These are phyloP conservation scores for Hydraecia micacea DNA, from an alignment of 2,888 invertebrate genomes.

Conservation along the genomic window DNA sequence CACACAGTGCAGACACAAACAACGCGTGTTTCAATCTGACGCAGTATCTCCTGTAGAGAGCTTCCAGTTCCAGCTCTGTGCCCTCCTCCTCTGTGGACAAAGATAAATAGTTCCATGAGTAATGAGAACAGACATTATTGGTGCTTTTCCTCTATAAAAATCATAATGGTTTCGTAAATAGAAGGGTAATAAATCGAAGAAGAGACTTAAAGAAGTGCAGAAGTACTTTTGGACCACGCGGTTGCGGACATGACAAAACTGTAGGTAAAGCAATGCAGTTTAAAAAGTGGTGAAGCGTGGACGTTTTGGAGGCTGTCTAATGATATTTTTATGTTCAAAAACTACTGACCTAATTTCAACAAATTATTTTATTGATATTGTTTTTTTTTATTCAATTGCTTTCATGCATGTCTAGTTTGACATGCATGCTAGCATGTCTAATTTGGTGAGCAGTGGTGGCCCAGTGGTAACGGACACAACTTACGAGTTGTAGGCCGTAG, in stretches of 20 bases:
- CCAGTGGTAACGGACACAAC: no score
- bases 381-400: no score
- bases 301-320: not conserved
- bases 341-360: no score
- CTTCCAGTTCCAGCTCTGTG: slow-evolving; percentile 92
- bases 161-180: not conserved
- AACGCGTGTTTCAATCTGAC: slow-evolving; percentile 93
- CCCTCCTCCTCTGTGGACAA: slow-evolving; percentile 90
- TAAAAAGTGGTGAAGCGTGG: not conserved
- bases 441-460: no score
- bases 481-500: no score
- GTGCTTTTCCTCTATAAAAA: no score
- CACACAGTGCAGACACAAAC: slow-evolving; percentile 93
- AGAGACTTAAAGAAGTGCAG: no score
- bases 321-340: not conserved
- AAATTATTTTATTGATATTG: no score
- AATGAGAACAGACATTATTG: not conserved
- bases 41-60: slow-evolving; percentile 93
- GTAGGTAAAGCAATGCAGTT: not conserved
- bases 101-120: slow-evolving; percentile 36
- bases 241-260: not conserved
- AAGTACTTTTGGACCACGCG: not conserved
- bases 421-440: no score
- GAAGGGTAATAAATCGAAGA: not conserved
- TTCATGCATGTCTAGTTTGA: no score